Conservation (phyloP, 1,140 invertebrate genomes). For the Homarus americanus region DNA sequence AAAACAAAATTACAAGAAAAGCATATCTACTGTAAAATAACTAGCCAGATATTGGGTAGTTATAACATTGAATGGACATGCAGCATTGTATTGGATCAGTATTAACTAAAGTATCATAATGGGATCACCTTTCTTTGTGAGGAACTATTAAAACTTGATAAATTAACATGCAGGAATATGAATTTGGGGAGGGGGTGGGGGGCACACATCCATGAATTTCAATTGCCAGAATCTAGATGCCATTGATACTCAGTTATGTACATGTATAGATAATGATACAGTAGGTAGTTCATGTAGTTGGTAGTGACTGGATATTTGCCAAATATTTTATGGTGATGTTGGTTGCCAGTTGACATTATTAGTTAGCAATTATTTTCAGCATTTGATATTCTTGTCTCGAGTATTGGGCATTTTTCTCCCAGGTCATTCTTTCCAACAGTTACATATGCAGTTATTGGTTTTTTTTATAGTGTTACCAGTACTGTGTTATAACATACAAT, state of each 20-base stretch:
- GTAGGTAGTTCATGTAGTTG: background rate
- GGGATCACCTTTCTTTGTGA: background rate
- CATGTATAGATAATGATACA: background rate
- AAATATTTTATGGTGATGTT: background rate
- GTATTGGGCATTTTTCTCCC: background rate
- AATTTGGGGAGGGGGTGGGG: background rate
- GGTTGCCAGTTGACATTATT: no score
- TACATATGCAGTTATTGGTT: background rate
- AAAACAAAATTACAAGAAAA: no score
- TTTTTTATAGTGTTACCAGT: background rate
- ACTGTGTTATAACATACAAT: no score
- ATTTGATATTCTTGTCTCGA: background rate
- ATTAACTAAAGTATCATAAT: background rate
- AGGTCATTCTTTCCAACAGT: background rate
- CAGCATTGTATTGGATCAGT: background rate
- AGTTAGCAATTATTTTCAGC: background rate
- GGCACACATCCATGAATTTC: background rate
- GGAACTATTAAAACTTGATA: background rate
- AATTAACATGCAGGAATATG: background rate
- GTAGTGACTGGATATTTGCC: conserved; percentile 1
- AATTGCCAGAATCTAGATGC: conserved; percentile 7
- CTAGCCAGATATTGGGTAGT: background rate
- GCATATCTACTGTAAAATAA: no score
- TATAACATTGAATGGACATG: background rate
- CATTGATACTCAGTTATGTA: background rate